Conservation (phyloP, 2,888 invertebrate species). For the Craniophora ligustri region DNA sequence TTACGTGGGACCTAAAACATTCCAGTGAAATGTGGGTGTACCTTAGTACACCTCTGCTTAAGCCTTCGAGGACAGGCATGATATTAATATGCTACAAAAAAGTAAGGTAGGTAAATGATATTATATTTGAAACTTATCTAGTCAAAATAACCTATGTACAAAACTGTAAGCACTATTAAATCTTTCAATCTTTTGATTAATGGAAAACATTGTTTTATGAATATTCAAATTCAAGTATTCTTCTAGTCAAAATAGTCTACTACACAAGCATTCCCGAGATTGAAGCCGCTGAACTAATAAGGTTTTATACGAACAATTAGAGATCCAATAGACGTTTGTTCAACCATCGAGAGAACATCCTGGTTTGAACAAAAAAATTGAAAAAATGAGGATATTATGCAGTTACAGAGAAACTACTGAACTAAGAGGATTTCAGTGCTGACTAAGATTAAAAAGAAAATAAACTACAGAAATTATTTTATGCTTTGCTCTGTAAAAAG, state of each 20-base stretch:
- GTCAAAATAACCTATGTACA: too few species aligned
- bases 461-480: not conserved
- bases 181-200: too few species aligned
- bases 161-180: too few species aligned
- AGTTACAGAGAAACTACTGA: constrained; percentile 9
- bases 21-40: too few species aligned
- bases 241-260: constrained; percentile 40
- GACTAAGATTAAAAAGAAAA: constrained; percentile 21
- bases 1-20: too few species aligned
- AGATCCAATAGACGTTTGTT: constrained; percentile 52
- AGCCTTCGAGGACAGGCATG: too few species aligned
- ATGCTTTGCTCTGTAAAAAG: not conserved
- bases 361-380: constrained; percentile 27
- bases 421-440: constrained; percentile 14
- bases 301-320: constrained; percentile 60
- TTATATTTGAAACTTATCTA: too few species aligned
- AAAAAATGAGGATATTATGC: constrained; percentile 29
- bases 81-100: too few species aligned
- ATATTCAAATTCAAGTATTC: too few species aligned
- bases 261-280: constrained; percentile 50
- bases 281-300: constrained; percentile 57
- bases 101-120: too few species aligned
- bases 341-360: constrained; percentile 17
- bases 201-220: too few species aligned
- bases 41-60: too few species aligned